Conservation (phyloP, 2,113 vertebrate species). For the Catharus bicknelli region DNA sequence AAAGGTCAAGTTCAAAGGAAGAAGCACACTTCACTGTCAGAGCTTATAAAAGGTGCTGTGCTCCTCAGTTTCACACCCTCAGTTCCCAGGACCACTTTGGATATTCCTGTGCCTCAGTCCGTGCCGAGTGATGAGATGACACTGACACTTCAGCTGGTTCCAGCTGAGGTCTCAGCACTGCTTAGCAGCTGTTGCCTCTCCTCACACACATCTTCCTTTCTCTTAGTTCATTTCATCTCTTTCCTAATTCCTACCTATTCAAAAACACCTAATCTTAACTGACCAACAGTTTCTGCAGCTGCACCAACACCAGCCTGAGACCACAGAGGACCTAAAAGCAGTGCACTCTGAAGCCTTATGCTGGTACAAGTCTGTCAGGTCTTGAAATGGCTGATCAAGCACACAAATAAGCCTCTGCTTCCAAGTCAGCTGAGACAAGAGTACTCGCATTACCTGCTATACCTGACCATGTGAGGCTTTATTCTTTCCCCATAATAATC, state of each 20-base stretch:
- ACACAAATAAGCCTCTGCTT: background rate
- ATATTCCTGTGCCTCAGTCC: background rate
- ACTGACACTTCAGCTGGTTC: background rate
- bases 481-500: background rate
- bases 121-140: background rate
- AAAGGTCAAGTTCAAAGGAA: background rate
- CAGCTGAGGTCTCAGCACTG: background rate
- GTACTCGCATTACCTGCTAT: background rate
- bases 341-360: background rate
- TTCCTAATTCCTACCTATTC: background rate
- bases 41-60: background rate
- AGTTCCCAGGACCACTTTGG: background rate
- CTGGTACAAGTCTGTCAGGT: background rate
- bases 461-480: background rate
- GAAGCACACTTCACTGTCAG: background rate
- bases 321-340: background rate
- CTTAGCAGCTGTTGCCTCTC: background rate
- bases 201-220: background rate
- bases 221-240: background rate
- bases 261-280: background rate
- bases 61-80: background rate
- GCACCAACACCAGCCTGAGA: background rate
- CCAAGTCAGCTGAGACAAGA: background rate
- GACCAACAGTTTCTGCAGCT: background rate
- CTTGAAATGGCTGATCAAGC: background rate